phyloP scores from a whole-genome alignment of 2,888 invertebrate genomes.

The Athalia circularis region DNA sequence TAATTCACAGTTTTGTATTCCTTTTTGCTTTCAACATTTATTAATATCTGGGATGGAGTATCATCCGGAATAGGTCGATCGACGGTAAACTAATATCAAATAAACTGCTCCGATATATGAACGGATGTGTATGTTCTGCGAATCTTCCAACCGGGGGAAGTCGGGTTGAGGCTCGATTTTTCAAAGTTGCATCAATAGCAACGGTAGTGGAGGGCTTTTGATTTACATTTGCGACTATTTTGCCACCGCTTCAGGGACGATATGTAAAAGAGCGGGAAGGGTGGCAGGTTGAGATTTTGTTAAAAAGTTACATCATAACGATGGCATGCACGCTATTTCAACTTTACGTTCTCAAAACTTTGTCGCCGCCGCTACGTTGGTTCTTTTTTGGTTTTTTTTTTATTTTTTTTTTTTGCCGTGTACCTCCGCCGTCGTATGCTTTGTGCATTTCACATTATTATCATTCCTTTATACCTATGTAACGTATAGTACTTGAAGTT shows the following conservation, averaged over 20 bases:
- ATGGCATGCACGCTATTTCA: slow-evolving; percentile 22
- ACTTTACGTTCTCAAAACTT: slow-evolving; percentile 21
- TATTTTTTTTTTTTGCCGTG: neutral
- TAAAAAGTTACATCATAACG: slow-evolving; percentile 38
- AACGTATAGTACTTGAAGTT: neutral
- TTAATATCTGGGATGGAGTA: too few relatives aligned
- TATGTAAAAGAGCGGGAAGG: neutral
- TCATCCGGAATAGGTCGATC: too few relatives aligned
- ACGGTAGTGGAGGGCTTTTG: slow-evolving; percentile 12
- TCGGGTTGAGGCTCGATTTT: too few relatives aligned
- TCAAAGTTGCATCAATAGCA: too few relatives aligned
- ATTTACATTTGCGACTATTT: slow-evolving; percentile 15
- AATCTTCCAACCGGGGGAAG: too few relatives aligned
- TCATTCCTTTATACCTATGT: slow-evolving; percentile 10
- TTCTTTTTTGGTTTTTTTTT: neutral
- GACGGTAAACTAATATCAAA: too few relatives aligned
- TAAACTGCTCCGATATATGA: too few relatives aligned
- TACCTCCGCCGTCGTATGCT: neutral
- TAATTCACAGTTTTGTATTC: too few relatives aligned
- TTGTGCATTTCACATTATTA: slow-evolving; percentile 33
- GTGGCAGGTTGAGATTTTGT: slow-evolving; percentile 31
- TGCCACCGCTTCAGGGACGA: neutral
- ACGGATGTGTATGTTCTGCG: too few relatives aligned
- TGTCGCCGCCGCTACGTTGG: neutral
- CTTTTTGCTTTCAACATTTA: too few relatives aligned